phyloP scores from a whole-genome alignment of 2,113 vertebrate species.

The Microcebus lehilahytsara region DNA sequence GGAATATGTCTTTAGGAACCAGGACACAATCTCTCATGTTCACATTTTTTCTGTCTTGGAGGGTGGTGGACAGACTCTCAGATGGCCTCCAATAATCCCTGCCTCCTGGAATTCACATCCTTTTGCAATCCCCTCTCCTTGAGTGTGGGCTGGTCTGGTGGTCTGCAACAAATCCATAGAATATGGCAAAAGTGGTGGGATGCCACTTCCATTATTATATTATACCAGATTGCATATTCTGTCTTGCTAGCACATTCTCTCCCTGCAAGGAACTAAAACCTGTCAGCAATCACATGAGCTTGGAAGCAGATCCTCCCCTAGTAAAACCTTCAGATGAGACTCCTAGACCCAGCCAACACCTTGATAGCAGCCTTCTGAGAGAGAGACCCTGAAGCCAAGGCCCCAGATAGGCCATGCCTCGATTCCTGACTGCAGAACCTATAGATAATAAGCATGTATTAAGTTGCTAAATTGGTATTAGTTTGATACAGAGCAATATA shows the following conservation, averaged over 20 bases:
- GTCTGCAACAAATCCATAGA: background rate
- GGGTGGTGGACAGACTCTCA: background rate
- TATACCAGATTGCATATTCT: background rate
- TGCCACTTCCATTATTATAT: background rate
- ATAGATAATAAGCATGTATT: background rate
- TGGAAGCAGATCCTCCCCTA: background rate
- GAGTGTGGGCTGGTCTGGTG: background rate
- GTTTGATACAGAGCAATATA: background rate
- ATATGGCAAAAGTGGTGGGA: background rate
- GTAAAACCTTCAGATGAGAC: background rate
- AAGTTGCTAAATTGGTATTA: background rate
- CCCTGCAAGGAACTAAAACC: background rate
- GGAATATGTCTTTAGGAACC: background rate
- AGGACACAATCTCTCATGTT: background rate
- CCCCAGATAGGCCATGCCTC: background rate
- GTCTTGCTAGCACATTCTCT: background rate
- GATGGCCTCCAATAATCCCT: no score
- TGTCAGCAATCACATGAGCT: background rate
- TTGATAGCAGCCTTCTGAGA: background rate
- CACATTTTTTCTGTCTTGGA: background rate
- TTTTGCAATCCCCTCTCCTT: background rate
- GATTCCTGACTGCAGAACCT: background rate
- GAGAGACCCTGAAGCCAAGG: background rate
- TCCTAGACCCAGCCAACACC: background rate
- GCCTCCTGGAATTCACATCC: background rate